phyloP scores from a whole-genome alignment of 92 coral and sea anemone species.

The Umimayanthus chanpuru region DNA sequence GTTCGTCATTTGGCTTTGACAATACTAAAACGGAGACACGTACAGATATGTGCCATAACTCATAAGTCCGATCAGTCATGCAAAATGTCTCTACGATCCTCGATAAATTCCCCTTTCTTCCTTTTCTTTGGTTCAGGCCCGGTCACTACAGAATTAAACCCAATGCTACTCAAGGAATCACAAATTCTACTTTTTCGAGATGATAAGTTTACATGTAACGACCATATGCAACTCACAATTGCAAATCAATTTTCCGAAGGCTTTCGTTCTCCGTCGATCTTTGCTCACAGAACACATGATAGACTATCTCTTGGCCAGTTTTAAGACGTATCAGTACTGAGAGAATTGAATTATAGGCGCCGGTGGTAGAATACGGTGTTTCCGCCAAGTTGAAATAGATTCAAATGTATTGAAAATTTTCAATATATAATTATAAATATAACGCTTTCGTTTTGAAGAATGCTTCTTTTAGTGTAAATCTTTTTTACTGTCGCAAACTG shows the following conservation, averaged over 20 bases:
- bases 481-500: neutral
- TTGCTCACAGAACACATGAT: too few relatives aligned
- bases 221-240: too few relatives aligned
- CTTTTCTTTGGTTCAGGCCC: neutral
- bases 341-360: neutral
- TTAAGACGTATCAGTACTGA: too few relatives aligned
- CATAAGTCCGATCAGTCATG: too few relatives aligned
- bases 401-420: neutral
- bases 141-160: neutral
- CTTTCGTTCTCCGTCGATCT: too few relatives aligned
- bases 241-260: neutral
- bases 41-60: too few relatives aligned
- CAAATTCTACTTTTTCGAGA: neutral
- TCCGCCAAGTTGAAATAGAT: neutral
- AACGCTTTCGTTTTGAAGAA: slow-evolving; percentile 4
- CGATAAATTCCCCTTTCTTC: neutral
- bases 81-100: neutral
- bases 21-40: neutral
- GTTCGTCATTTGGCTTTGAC: neutral
- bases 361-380: neutral
- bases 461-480: neutral
- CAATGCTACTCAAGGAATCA: too few relatives aligned
- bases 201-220: too few relatives aligned
- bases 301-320: too few relatives aligned
- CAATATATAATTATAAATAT: neutral